These are phyloP conservation scores for Uria lomvia DNA, from an alignment of 2,113 vertebrate genomes.

Conservation along the genomic window DNA sequence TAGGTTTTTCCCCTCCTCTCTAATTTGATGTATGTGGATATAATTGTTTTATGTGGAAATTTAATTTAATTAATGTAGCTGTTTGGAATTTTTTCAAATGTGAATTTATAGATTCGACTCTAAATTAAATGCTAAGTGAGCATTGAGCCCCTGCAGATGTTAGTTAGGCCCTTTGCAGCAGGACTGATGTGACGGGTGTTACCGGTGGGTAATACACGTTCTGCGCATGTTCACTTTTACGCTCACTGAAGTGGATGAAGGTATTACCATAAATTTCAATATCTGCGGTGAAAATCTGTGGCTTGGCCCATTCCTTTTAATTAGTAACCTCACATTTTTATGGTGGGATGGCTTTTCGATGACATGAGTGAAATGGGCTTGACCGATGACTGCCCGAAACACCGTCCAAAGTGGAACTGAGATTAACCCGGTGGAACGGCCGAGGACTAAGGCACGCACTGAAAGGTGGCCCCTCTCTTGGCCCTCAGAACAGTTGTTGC, in stretches of 20 bases:
- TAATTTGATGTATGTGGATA: background rate
- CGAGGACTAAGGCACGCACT: background rate
- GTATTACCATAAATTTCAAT: background rate
- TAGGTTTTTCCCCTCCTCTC: background rate
- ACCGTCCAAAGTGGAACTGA: background rate
- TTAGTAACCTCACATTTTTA: background rate
- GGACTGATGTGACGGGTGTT: background rate
- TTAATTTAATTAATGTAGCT: background rate
- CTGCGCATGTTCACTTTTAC: background rate
- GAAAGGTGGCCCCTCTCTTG: background rate
- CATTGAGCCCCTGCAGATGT: background rate
- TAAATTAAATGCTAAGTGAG: background rate
- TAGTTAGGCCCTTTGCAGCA: background rate
- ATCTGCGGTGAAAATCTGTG: background rate
- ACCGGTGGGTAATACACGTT: background rate
- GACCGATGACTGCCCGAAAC: background rate
- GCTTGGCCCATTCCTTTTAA: background rate
- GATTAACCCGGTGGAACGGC: accelerated
- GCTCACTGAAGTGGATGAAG: background rate
- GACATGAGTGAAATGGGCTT: background rate
- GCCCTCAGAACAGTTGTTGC: background rate
- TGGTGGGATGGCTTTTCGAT: background rate
- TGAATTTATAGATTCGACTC: background rate
- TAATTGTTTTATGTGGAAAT: slow-evolving; percentile 26
- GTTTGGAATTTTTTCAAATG: background rate